These are phyloP conservation scores for Ephestia elutella DNA, from an alignment of 1,140 invertebrate species.

Conservation along the genomic window DNA sequence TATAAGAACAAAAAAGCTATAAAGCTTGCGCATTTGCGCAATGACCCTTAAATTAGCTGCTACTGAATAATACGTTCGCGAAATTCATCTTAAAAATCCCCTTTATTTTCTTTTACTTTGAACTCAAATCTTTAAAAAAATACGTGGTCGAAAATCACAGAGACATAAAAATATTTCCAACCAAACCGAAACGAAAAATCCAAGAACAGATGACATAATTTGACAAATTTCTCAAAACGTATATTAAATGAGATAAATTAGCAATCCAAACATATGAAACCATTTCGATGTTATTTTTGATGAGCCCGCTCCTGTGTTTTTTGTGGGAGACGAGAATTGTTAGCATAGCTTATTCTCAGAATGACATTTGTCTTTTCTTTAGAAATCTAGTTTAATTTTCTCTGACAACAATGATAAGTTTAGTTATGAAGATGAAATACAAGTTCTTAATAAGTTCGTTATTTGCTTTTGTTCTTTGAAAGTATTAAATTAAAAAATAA, in stretches of 20 bases:
- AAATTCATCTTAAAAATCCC: too few relatives aligned
- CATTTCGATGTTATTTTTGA: background rate
- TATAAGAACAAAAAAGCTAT: too few relatives aligned
- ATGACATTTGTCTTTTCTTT: constrained; percentile 1
- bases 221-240: constrained; percentile 2
- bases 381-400: background rate
- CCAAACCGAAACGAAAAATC: background rate
- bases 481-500: too few relatives aligned
- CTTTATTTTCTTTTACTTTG: too few relatives aligned
- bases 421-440: background rate
- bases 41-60: too few relatives aligned
- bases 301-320: background rate
- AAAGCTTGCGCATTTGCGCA: too few relatives aligned
- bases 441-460: background rate
- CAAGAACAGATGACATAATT: constrained; percentile 5
- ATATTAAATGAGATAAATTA: constrained; percentile 2
- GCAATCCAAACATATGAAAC: constrained; percentile 3
- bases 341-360: background rate
- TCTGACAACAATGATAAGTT: background rate
- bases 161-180: too few relatives aligned
- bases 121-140: background rate
- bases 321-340: background rate
- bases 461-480: background rate
- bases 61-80: too few relatives aligned
- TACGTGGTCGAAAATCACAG: background rate